Evolutionary conservation across 2,113 vertebrate species (phyloP).

Genomic region (Paratilapia polleni): DNA sequence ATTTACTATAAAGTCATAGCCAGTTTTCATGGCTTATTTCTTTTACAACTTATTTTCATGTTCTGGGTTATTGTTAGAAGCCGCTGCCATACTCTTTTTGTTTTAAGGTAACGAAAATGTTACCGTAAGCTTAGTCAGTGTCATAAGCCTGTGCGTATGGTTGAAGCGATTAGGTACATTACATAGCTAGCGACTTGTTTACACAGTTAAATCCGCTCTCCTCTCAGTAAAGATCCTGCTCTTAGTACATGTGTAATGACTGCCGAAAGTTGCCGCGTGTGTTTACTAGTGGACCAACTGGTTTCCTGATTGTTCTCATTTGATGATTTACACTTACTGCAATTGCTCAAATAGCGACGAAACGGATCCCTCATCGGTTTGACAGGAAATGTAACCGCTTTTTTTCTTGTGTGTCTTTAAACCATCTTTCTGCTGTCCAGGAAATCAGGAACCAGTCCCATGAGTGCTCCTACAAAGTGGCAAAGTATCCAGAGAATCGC

Average conservation of each 20-base stretch:
- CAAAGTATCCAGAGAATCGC: conserved; percentile 96
- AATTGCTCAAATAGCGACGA: background rate
- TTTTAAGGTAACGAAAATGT: background rate
- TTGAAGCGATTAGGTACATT: background rate
- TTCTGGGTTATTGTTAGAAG: background rate
- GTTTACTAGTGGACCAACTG: background rate
- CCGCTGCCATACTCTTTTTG: background rate
- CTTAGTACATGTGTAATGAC: background rate
- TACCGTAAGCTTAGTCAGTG: conserved; percentile 2
- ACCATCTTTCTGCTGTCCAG: conserved; percentile 67
- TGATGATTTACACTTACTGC: background rate
- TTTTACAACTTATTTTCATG: background rate
- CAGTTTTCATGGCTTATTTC: background rate
- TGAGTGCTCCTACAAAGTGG: conserved; percentile 92
- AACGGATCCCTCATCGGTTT: background rate
- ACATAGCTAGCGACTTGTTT: background rate
- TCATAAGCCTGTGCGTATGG: conserved; percentile 1
- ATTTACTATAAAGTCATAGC: background rate
- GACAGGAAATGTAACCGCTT: background rate
- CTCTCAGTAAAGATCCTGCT: background rate
- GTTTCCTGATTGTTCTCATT: background rate
- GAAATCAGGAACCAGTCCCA: conserved; percentile 95
- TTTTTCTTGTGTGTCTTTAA: background rate
- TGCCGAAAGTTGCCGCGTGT: background rate
- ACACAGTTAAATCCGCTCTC: background rate